Base-by-base conservation (phyloP, 2,113 vertebrate species). In the Gallinago media region DNA sequence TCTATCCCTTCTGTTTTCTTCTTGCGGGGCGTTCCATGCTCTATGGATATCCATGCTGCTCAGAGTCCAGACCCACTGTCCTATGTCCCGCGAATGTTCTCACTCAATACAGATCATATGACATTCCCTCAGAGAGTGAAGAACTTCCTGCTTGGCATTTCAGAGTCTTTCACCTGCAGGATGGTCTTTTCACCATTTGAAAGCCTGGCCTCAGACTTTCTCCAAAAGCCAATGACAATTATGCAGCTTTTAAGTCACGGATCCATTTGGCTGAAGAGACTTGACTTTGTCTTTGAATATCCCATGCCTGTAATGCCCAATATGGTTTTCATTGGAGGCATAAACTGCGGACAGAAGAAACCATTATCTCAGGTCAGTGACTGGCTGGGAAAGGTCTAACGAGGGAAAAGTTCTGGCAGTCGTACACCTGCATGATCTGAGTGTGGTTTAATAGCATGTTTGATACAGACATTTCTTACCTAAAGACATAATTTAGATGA, bases 231-330 rank as follows among this genome's bases (percentile, higher is more conserved):
- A 0, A 61, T 98, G 58, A 98, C 98, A 3, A 56, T 99, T 22
- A 85, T 70, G 2, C 96, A 98, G 9, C 96, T 99, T 8, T 17
- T 99, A 50, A 94, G 95, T 76, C 55, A 97, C 7, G 97, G 97
- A 40, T 98, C 97, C 1, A 5, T 99, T 70, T 99, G 98, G 99
- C 96, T 99, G 77, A 85, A 98, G 63, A 98, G 99, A 77, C 76
- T 95, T 0, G 98, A 99, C 94, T 98, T 99, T 88, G 98, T 96
- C 6, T 90, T 99, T 11, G 99, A 99, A 26, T 97, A 97, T 26
- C 98, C 99, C 10, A 97, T 96, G 20, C 98, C 98, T 4, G 38
- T 99, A 46, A 99, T 99, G 98, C 98, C 99, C 29, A 99, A 98
- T 31, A 92, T 99, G 72, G 44, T 99, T 36, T 97, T 98, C 34